phyloP scores from a whole-genome alignment of 2,113 vertebrate species.

The Gavia stellata region DNA sequence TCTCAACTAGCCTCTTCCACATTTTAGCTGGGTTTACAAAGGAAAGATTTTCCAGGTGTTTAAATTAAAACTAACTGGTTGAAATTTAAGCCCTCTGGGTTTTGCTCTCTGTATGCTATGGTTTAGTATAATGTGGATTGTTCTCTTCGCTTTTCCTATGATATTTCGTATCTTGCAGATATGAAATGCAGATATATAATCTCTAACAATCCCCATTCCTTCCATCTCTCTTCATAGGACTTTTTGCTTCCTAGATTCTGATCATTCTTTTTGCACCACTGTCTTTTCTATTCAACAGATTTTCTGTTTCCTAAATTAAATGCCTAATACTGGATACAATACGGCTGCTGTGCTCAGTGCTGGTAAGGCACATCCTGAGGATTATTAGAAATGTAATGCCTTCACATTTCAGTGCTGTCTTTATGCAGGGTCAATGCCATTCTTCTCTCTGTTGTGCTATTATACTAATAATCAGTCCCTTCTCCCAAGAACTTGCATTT shows the following conservation, averaged over 20 bases:
- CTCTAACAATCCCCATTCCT: background rate
- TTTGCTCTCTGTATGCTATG: background rate
- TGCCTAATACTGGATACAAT: background rate
- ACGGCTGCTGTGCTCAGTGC: background rate
- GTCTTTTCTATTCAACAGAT: background rate
- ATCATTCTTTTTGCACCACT: background rate
- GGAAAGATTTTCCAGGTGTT: background rate
- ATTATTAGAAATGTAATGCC: background rate
- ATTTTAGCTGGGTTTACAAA: background rate
- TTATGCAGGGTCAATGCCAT: background rate
- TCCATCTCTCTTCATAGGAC: background rate
- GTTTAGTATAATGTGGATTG: background rate
- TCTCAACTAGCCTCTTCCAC: background rate
- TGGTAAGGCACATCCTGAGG: background rate
- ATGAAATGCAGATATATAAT: background rate
- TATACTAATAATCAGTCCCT: background rate
- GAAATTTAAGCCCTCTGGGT: background rate
- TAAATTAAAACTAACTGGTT: background rate
- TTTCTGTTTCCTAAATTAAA: conserved; percentile 20
- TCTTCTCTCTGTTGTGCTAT: background rate
- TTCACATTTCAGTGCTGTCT: background rate
- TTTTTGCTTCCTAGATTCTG: background rate
- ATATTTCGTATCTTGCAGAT: background rate
- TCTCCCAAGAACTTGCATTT: background rate
- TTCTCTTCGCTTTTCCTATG: background rate